Conservation (phyloP, 1,140 invertebrate genomes). For the Cherax quadricarinatus region DNA sequence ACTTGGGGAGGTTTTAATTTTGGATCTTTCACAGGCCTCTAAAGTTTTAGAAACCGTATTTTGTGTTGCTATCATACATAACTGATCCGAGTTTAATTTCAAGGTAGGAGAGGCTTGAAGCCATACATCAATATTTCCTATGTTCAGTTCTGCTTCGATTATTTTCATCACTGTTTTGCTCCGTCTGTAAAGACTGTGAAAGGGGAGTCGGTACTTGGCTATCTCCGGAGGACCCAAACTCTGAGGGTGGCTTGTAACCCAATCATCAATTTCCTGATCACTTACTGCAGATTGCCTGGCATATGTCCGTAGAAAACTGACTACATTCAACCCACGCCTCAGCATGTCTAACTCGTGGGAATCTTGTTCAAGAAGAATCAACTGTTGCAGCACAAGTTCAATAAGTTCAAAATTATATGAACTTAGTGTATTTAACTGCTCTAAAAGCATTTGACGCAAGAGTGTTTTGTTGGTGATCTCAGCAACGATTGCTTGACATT, state of each 20-base stretch:
- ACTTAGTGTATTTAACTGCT: constrained; percentile 42
- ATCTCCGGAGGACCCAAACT: constrained; percentile 50
- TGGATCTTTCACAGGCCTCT: constrained; percentile 7
- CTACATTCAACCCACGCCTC: constrained; percentile 64
- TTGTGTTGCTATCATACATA: constrained; percentile 64
- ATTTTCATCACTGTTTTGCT: constrained; percentile 59
- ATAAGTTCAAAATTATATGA: constrained; percentile 72
- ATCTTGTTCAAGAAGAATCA: constrained; percentile 39
- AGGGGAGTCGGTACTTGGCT: constrained; percentile 64
- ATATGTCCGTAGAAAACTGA: constrained; percentile 68
- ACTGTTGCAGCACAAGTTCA: constrained; percentile 47
- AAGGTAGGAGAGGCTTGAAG: constrained; percentile 49
- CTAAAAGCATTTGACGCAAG: constrained; percentile 36
- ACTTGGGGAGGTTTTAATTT: background rate
- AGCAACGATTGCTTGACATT: constrained; percentile 53
- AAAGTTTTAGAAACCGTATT: constrained; percentile 65
- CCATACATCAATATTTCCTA: constrained; percentile 67
- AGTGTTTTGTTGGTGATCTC: constrained; percentile 48
- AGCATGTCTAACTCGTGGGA: constrained; percentile 9
- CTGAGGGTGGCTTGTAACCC: constrained; percentile 57
- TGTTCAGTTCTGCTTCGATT: constrained; percentile 64
- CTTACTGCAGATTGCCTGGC: constrained; percentile 38
- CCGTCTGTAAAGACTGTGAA: constrained; percentile 61
- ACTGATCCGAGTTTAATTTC: constrained; percentile 62
- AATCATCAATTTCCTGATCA: constrained; percentile 65